Base-by-base conservation (phyloP, 2,113 vertebrate species). In the Oncorhynchus masou region DNA sequence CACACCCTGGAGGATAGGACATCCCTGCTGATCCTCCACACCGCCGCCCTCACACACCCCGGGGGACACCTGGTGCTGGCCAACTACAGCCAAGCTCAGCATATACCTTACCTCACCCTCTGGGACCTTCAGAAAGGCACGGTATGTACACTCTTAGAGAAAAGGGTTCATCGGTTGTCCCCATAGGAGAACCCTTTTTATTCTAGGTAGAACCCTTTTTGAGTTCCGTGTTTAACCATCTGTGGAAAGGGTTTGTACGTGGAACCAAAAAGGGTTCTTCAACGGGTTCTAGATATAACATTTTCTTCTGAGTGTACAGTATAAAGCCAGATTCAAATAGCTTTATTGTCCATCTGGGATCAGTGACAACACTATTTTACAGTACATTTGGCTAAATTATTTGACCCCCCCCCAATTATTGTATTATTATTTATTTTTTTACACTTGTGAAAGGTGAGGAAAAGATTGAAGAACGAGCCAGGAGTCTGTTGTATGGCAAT, bases 401-500 rank as follows among this genome's bases (percentile, higher is more conserved):
- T 39, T 39, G 34, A 9, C 34, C 8, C 34, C 7, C 34, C 34
- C 62, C 4, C 15, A 3, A 34, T 34, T 7, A 34, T 34, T 34
- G 34, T 7, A 7, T n/a, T n/a, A n/a, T n/a, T n/a, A n/a, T n/a
- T n/a, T n/a, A n/a, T 34, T 34, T 76, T 74, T 29, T 29, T 16
- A 59, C n/a, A 65, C 57, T 29, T 78, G 29, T 45, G 70, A 71
- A 71, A 92, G 87, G 82, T 94, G 76, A 81, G 79, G 76, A 92
- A 88, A 64, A 80, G 80, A 74, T 57, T 89, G 74, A 85, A 81
- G 88, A 90, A 91, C 48, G 68, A 91, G 49, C 74, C 87, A 68
- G 83, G 85, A 66, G 82, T 90, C 2, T 92, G 91, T 70, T 93
- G 88, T 65, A 67, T 90, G 19, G 89, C 84, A 27, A 65, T 91